A percentile compares a stretch with the other conserved stretches of the same genome.
These are phyloP conservation scores for Argyrosomus japonicus DNA, from an alignment of 2,113 vertebrate species.

Conservation along the genomic window DNA sequence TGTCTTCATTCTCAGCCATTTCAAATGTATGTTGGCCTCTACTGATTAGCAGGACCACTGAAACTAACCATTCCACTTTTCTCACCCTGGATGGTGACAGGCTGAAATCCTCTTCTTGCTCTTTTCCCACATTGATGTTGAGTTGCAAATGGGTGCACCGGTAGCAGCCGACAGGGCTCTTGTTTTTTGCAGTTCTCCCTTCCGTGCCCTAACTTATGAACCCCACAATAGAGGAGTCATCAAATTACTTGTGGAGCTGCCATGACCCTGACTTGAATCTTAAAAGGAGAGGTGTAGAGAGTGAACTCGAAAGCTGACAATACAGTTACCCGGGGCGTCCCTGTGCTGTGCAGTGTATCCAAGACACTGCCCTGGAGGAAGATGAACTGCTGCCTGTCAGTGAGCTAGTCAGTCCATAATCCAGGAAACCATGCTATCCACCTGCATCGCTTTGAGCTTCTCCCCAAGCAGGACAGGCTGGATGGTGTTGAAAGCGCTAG, in stretches of 20 bases:
- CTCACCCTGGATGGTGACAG: background rate
- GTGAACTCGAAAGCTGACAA: slow-evolving; percentile 38
- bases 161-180: background rate
- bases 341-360: slow-evolving; percentile 22
- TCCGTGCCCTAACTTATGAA: slow-evolving; percentile 28
- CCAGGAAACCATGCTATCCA: slow-evolving; percentile 46
- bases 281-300: slow-evolving; percentile 43
- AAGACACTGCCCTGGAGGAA: slow-evolving; percentile 43
- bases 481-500: slow-evolving; percentile 39
- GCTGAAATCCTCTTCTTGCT: slow-evolving; percentile 26
- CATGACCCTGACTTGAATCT: slow-evolving; percentile 50
- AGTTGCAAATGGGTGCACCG: background rate
- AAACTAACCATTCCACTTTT: slow-evolving; percentile 22
- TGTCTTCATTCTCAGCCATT: slow-evolving; percentile 5
- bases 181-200: background rate
- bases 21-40: slow-evolving; percentile 12
- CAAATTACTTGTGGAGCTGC: slow-evolving; percentile 40
- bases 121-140: slow-evolving; percentile 34
- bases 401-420: slow-evolving; percentile 44
- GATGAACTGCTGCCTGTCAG: slow-evolving; percentile 52
- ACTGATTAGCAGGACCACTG: slow-evolving; percentile 48
- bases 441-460: slow-evolving; percentile 37
- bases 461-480: slow-evolving; percentile 34
- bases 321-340: slow-evolving; percentile 19
- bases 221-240: slow-evolving; percentile 42